phyloP scores from a whole-genome alignment of 2,888 invertebrate genomes.

The Amblyjoppa proteus region DNA sequence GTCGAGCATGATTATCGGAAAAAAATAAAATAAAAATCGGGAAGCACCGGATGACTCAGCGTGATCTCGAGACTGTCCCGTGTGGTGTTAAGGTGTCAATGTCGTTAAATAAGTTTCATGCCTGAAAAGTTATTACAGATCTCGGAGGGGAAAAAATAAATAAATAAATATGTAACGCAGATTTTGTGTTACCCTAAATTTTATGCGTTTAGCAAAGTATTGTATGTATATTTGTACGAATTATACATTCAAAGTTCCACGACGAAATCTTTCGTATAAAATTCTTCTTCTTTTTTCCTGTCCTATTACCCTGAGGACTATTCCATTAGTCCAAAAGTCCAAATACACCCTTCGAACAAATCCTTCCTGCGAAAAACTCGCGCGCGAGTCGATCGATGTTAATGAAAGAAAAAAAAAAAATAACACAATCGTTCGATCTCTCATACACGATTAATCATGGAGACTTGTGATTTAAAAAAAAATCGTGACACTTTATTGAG shows the following conservation, averaged over 20 bases:
- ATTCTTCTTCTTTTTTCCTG: neutral
- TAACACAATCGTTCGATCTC: neutral
- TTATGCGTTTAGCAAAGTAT: constrained; percentile 58
- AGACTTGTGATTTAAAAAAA: neutral
- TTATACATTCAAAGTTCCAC: constrained; percentile 64
- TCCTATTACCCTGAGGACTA: constrained; percentile 3
- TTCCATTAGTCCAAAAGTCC: neutral
- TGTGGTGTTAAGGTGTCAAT: constrained; percentile 59
- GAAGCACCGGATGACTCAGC: neutral
- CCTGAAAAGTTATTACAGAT: constrained; percentile 74
- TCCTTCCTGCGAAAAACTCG: neutral
- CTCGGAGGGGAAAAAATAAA: constrained; percentile 75
- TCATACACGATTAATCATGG: neutral
- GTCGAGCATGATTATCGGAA: neutral
- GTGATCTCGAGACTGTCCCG: constrained; percentile 47
- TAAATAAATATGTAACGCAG: constrained; percentile 45
- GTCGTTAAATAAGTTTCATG: constrained; percentile 31
- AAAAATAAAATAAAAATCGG: neutral
- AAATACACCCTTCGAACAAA: neutral
- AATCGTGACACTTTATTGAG: constrained; percentile 1
- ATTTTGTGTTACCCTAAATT: constrained; percentile 26
- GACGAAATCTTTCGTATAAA: constrained; percentile 45
- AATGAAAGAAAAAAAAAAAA: neutral
- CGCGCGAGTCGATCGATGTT: neutral
- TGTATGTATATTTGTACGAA: constrained; percentile 65